Evolutionary conservation across 2,113 vertebrate species (phyloP).

Genomic region (Salvelinus namaycush): DNA sequence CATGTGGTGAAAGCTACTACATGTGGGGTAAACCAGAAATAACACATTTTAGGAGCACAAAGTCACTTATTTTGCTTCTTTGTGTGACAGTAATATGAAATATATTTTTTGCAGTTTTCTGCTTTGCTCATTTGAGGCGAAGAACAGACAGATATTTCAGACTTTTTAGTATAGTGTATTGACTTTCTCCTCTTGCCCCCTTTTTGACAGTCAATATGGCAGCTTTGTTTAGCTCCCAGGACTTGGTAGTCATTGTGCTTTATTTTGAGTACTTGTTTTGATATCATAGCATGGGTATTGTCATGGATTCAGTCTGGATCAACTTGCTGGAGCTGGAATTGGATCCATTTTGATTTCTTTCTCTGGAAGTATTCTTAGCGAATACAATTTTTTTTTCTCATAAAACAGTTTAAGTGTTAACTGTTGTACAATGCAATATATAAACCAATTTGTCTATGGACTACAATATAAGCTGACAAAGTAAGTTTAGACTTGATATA

Average conservation of each 20-base stretch:
- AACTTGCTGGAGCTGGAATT: constrained; percentile 57
- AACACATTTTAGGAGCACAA: constrained; percentile 64
- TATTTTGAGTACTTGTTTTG: constrained; percentile 76
- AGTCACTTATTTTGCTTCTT: constrained; percentile 77
- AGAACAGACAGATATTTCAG: constrained; percentile 74
- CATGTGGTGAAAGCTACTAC: constrained; percentile 91
- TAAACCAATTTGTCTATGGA: constrained; percentile 77
- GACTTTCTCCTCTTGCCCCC: constrained; percentile 67
- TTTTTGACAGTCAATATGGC: constrained; percentile 75
- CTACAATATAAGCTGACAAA: constrained; percentile 74
- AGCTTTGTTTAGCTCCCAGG: constrained; percentile 80
- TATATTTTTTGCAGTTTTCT: constrained; percentile 72
- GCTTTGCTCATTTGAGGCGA: constrained; percentile 81
- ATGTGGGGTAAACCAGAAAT: constrained; percentile 60
- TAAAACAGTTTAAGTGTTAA: constrained; percentile 67
- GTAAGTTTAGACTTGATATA: constrained; percentile 78
- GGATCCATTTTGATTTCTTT: constrained; percentile 55
- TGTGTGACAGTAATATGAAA: constrained; percentile 81
- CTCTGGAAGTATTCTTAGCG: constrained; percentile 63
- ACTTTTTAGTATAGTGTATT: constrained; percentile 84
- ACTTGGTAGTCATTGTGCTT: constrained; percentile 77
- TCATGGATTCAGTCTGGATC: constrained; percentile 67
- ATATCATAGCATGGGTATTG: constrained; percentile 76
- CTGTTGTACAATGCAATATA: constrained; percentile 79
- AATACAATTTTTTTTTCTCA: constrained; percentile 67